These are phyloP conservation scores for Alaudala cheleensis DNA, from an alignment of 2,113 vertebrate genomes.

Conservation along the genomic window DNA sequence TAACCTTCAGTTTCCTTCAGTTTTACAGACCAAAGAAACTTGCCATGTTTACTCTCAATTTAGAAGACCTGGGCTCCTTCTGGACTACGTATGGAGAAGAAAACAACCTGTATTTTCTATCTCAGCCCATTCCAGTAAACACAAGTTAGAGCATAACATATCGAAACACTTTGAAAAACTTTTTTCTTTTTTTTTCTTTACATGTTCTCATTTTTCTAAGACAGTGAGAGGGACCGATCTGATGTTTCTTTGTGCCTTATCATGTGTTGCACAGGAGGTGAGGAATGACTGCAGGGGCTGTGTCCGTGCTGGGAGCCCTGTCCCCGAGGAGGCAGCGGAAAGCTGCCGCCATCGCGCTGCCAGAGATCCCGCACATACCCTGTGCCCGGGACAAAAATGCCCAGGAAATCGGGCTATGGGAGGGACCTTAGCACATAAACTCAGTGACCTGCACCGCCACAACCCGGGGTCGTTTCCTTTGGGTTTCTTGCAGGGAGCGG, in stretches of 20 bases:
- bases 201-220: not conserved
- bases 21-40: not conserved
- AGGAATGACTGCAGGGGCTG: accelerated
- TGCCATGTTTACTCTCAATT: not conserved
- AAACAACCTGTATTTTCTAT: not conserved
- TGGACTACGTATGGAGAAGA: not conserved
- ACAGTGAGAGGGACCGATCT: not conserved
- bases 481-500: not conserved
- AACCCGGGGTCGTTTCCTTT: not conserved
- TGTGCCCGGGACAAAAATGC: not conserved
- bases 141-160: not conserved
- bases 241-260: not conserved
- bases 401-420: not conserved
- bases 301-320: not conserved
- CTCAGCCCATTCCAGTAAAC: not conserved
- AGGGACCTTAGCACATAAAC: not conserved
- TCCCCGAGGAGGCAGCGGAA: not conserved
- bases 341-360: not conserved
- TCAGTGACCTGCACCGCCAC: not conserved
- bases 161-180: not conserved
- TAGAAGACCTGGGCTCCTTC: not conserved
- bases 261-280: accelerated
- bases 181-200: not conserved
- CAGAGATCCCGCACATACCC: not conserved
- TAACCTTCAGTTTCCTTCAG: not conserved